Conservation (phyloP, 2,888 invertebrate species). For the Ganaspis brasiliensis region DNA sequence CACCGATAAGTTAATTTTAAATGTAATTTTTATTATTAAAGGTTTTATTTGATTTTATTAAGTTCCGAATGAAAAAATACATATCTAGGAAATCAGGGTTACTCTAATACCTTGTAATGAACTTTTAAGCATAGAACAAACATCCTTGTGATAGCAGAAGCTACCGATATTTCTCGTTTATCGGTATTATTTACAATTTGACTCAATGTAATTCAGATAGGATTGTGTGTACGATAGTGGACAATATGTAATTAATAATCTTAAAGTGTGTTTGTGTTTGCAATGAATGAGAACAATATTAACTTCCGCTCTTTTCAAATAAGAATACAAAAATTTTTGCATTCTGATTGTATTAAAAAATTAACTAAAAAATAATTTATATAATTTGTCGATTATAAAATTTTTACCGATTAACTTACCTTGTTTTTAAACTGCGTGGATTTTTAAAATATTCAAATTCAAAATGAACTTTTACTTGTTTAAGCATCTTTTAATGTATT, state of each 20-base stretch:
- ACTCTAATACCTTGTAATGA: constrained; percentile 1
- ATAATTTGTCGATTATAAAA: no score
- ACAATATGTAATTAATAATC: constrained; percentile 6
- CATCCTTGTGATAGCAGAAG: constrained; percentile 18
- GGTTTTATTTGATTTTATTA: neutral
- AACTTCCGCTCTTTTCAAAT: neutral
- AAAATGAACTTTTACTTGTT: no score
- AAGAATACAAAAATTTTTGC: no score
- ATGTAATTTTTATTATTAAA: neutral
- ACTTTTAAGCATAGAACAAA: constrained; percentile 13
- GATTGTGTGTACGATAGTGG: neutral
- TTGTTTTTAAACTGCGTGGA: no score
- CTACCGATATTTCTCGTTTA: constrained; percentile 29
- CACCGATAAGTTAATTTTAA: no score
- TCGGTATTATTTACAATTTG: constrained; percentile 25
- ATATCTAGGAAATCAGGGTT: neutral
- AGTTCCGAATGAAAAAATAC: neutral
- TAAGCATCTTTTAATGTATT: no score
- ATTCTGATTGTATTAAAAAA: no score
- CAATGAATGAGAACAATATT: neutral
- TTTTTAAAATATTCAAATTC: no score
- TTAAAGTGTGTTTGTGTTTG: neutral
- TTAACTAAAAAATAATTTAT: no score
- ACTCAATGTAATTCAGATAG: constrained; percentile 7
- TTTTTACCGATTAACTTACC: no score